Evolutionary conservation across 2,113 vertebrate species (phyloP).

Genomic region (Rynchops niger): DNA sequence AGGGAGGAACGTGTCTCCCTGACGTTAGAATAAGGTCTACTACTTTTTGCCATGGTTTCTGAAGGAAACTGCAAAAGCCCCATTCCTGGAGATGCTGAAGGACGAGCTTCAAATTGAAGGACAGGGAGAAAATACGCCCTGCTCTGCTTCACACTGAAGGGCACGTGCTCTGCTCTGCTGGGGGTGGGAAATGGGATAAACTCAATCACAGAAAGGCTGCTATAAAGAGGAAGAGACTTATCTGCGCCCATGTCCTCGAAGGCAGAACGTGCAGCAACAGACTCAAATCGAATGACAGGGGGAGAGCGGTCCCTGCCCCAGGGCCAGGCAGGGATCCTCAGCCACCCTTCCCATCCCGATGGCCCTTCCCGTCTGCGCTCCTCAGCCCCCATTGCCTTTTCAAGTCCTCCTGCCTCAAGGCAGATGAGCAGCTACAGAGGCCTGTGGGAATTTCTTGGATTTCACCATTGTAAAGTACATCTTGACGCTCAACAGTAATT

Average conservation of each 20-base stretch:
- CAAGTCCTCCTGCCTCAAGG: background rate
- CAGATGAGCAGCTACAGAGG: background rate
- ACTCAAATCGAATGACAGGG: background rate
- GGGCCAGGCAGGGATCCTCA: background rate
- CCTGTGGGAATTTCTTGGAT: background rate
- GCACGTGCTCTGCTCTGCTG: background rate
- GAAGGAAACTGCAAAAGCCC: background rate
- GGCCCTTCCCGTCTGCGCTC: background rate
- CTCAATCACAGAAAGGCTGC: background rate
- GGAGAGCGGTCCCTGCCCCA: background rate
- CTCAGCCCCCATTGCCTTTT: background rate
- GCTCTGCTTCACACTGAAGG: background rate
- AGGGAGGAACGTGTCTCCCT: background rate
- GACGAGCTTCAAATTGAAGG: background rate
- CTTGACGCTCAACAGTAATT: background rate
- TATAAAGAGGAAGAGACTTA: background rate
- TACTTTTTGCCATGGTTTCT: background rate
- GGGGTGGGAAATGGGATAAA: background rate
- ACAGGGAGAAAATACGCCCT: background rate
- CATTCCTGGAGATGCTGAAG: background rate
- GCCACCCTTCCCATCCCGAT: background rate
- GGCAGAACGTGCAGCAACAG: background rate
- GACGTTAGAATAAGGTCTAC: background rate
- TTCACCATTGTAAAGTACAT: background rate
- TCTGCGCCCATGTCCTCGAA: background rate